These are phyloP conservation scores for Gryllus bimaculatus DNA, from an alignment of 1,140 invertebrate species.

Conservation along the genomic window DNA sequence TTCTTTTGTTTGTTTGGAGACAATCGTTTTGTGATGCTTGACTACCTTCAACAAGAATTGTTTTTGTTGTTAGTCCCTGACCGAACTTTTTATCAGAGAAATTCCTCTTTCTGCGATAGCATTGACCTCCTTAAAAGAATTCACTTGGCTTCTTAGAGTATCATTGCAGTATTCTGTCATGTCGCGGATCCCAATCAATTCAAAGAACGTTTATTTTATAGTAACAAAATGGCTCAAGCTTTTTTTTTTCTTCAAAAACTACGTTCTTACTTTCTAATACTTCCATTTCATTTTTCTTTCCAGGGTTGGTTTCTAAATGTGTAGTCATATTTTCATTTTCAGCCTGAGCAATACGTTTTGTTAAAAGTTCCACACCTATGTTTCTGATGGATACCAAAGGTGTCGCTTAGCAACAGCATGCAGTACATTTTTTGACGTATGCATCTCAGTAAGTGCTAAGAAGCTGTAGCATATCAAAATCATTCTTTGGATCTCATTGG, in stretches of 20 bases:
- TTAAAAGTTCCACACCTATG: not conserved
- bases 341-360: constrained; percentile 11
- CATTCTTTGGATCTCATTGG: constrained; percentile 21
- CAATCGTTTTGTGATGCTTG: constrained; percentile 16
- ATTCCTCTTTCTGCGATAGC: constrained; percentile 1
- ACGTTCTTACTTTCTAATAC: not conserved
- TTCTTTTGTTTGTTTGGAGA: constrained; percentile 17
- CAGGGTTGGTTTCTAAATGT: not conserved
- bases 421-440: constrained; percentile 17
- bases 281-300: constrained; percentile 7
- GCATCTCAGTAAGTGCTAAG: constrained; percentile 18
- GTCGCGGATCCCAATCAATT: constrained; percentile 8
- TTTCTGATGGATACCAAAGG: constrained; percentile 15
- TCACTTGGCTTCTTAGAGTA: constrained; percentile 10
- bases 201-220: constrained; percentile 13
- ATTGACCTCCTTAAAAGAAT: constrained; percentile 6
- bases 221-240: constrained; percentile 10
- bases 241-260: constrained; percentile 9
- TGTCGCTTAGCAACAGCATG: constrained; percentile 11
- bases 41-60: constrained; percentile 14
- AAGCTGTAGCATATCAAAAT: constrained; percentile 21
- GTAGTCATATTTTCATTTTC: not conserved
- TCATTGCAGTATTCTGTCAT: constrained; percentile 12
- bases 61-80: constrained; percentile 16
- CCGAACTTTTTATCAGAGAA: not conserved